A percentile compares a stretch with the other conserved stretches of the same genome.
Conservation (phyloP, 1,140 invertebrate species). For the Achroia grisella region DNA sequence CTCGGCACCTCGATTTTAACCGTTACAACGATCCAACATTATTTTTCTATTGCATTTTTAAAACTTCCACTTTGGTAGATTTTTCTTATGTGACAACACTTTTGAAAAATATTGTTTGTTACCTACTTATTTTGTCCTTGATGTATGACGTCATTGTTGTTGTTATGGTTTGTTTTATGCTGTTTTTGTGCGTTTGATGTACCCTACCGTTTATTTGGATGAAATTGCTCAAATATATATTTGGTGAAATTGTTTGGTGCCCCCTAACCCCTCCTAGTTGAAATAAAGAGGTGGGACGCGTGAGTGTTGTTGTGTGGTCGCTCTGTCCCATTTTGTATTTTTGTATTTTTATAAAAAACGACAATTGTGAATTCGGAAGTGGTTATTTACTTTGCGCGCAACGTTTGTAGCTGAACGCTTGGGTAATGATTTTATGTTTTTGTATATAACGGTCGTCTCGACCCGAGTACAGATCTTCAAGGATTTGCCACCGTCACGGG, state of each 20-base stretch:
- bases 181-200: slow-evolving; percentile 10
- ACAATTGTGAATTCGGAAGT: slow-evolving; percentile 63
- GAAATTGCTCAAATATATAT: slow-evolving; percentile 57
- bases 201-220: slow-evolving; percentile 24
- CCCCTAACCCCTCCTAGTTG: slow-evolving; percentile 34
- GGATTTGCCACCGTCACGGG: background rate
- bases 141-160: slow-evolving; percentile 33
- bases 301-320: slow-evolving; percentile 48
- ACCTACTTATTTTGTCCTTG: slow-evolving; percentile 12
- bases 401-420: slow-evolving; percentile 30
- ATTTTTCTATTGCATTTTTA: slow-evolving; percentile 30
- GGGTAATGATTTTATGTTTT: slow-evolving; percentile 11
- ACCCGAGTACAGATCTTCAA: slow-evolving; percentile 17
- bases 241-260: slow-evolving; percentile 37
- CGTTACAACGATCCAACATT: slow-evolving; percentile 11
- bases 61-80: slow-evolving; percentile 19
- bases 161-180: slow-evolving; percentile 22
- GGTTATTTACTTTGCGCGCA: slow-evolving; percentile 63
- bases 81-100: slow-evolving; percentile 43
- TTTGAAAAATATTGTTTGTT: slow-evolving; percentile 13
- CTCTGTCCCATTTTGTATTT: slow-evolving; percentile 72
- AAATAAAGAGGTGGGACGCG: slow-evolving; percentile 33
- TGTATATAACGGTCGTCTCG: slow-evolving; percentile 2
- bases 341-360: slow-evolving; percentile 70
- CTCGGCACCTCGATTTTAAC: slow-evolving; percentile 9